Evolutionary conservation across 2,797 vertebrate species (phyloP), one percentile per base, ranked within the genome.

Genomic region (Rallus crepitans): DNA sequence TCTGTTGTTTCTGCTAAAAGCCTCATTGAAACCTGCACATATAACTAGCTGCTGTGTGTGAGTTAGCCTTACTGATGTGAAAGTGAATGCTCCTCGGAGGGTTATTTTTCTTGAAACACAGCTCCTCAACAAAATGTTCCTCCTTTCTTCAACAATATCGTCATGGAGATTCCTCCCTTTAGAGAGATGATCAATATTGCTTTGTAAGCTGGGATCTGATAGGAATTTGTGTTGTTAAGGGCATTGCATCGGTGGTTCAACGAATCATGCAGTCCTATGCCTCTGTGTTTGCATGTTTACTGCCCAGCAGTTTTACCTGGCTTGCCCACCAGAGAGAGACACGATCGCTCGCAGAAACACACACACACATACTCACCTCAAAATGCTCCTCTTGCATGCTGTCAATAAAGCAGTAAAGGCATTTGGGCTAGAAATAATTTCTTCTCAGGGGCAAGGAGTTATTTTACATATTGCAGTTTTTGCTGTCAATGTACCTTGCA

Each of bases 1-100:
- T 86, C 68, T 81, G 93, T 96, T 97, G 83, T 96, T 94, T 94
- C 88, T 94, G 50, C 83, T 78, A 87, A 96, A 96, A 92, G 95
- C 90, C 95, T 93, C 90, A 90, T 92, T 97, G 88, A 96, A 92
- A 89, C 85, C 88, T 95, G 71, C 53, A 39, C 82, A 82, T 91
- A n/a, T 95, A 93, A 91, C 96, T 96, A 39, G 93, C 96, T 95
- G 91, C 88, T 89, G 95, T 82, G 83, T 89, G 96, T 94, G 94
- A 77, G 75, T 89, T 89, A 82, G 9, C 4, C 0, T 93, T 92
- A 37, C 68, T 95, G 91, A 93, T 96, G 95, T 94, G 94, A 89
- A 96, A 96, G 82, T 82, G 90, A 96, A 96, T 95, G 96, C 86
- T 93, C 57, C 82, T 75, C 82, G 61, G 81, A 95, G 71, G 28